Conservation (phyloP, 2,797 vertebrate genomes). For the Anolis apletophallus region DNA sequence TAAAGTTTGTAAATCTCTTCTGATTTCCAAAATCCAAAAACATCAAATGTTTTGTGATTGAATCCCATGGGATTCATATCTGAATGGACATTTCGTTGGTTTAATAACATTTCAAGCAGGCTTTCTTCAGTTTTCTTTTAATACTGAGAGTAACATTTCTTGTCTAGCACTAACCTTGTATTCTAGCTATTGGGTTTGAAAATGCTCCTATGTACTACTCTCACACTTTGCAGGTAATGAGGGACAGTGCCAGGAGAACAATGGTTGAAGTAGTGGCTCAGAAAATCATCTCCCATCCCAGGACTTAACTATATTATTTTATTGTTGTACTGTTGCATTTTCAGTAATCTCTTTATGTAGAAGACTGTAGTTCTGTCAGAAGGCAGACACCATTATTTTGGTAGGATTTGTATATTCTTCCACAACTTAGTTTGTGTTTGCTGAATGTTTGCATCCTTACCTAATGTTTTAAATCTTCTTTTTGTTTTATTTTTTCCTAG, state of each 20-base stretch:
- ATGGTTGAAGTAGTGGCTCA: no score
- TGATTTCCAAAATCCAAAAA: slow-evolving; percentile 4
- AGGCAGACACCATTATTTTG: background rate
- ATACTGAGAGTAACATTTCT: background rate
- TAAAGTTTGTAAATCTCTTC: background rate
- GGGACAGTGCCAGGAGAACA: background rate
- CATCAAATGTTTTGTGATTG: background rate
- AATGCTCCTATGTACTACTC: background rate
- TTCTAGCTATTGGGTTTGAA: background rate
- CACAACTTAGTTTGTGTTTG: background rate
- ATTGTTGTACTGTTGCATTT: background rate
- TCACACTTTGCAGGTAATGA: background rate
- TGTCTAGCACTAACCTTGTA: background rate
- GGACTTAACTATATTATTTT: background rate
- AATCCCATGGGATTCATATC: background rate
- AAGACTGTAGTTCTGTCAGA: background rate
- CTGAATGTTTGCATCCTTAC: background rate
- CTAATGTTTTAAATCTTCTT: background rate
- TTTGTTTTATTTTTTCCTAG: slow-evolving; percentile 66
- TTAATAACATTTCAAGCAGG: background rate
- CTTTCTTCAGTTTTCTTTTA: background rate
- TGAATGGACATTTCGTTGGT: background rate
- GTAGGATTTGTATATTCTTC: background rate
- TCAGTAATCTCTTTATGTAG: background rate
- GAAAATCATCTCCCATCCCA: background rate